Evolutionary conservation across 1,140 invertebrate species (phyloP).

Genomic region (Eumaeus atala): DNA sequence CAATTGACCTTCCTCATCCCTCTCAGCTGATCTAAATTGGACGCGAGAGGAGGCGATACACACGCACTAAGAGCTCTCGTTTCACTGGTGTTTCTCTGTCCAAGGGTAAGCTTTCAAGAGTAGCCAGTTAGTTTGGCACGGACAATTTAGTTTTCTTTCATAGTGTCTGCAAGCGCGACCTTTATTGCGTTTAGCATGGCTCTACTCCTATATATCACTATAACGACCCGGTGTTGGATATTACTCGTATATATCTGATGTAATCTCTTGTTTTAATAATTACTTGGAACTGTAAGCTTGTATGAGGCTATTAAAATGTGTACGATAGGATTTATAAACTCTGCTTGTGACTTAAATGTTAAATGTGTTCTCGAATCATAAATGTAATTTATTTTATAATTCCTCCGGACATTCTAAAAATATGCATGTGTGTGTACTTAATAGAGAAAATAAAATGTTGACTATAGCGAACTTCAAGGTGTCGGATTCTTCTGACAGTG

Average conservation of each 20-base stretch:
- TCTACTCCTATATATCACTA: slow-evolving; percentile 43
- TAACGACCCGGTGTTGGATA: slow-evolving; percentile 32
- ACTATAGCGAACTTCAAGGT: no score
- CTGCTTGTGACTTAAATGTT: background rate
- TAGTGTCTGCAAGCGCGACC: slow-evolving; percentile 54
- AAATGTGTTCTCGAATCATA: no score
- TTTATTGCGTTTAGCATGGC: slow-evolving; percentile 57
- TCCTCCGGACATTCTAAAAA: no score
- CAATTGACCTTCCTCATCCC: slow-evolving; percentile 33
- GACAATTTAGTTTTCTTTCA: slow-evolving; percentile 70
- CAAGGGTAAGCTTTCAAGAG: slow-evolving; percentile 53
- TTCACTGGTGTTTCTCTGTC: slow-evolving; percentile 36
- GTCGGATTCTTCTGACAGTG: no score
- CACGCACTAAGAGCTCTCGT: slow-evolving; percentile 26
- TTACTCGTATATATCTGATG: slow-evolving; percentile 24
- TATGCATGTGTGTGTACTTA: no score
- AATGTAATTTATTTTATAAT: no score
- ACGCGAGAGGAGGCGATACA: slow-evolving; percentile 13
- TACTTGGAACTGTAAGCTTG: slow-evolving; percentile 29
- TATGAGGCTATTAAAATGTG: slow-evolving; percentile 16
- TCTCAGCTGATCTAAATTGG: slow-evolving; percentile 21
- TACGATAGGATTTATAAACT: slow-evolving; percentile 2
- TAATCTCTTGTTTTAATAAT: slow-evolving; percentile 32
- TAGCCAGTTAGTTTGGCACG: slow-evolving; percentile 63
- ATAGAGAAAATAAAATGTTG: no score